Percentiles rank a stretch among this genome's conserved stretches.
Evolutionary conservation across 2,113 vertebrate species (phyloP).

Genomic region (Anoplopoma fimbria): DNA sequence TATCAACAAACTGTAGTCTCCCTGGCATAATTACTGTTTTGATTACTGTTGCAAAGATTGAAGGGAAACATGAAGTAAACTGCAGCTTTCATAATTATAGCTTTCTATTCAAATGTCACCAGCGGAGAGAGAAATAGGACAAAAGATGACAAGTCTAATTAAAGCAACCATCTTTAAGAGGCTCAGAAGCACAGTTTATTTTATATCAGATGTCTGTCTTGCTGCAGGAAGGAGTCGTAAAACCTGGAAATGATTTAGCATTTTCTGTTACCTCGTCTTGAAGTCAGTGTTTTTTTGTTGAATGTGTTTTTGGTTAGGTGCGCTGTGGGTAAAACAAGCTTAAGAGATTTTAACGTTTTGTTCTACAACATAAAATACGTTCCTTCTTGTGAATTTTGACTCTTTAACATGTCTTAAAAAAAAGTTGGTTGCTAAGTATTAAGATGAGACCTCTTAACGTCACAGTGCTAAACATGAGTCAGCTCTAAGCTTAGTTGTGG

Average conservation of each 20-base stretch:
- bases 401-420: too few relatives aligned
- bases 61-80: background rate
- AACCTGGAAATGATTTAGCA: background rate
- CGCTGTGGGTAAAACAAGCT: too few relatives aligned
- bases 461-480: too few relatives aligned
- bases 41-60: conserved; percentile 5
- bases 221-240: too few relatives aligned
- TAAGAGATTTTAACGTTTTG: background rate
- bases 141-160: background rate
- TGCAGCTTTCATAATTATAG: conserved; percentile 34
- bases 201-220: background rate
- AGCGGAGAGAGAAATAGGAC: background rate
- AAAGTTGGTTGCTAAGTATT: too few relatives aligned
- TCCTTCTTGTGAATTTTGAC: background rate
- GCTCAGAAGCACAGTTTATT: background rate
- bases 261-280: background rate
- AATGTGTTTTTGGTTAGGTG: too few relatives aligned
- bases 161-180: background rate
- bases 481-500: too few relatives aligned
- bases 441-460: too few relatives aligned
- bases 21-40: conserved; percentile 48
- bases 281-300: too few relatives aligned
- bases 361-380: background rate
- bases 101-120: conserved; percentile 30
- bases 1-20: background rate